Evolutionary conservation across 2,888 invertebrate species (phyloP), one percentile per base, ranked within the genome.

Genomic region (Uropetala carovei): DNA sequence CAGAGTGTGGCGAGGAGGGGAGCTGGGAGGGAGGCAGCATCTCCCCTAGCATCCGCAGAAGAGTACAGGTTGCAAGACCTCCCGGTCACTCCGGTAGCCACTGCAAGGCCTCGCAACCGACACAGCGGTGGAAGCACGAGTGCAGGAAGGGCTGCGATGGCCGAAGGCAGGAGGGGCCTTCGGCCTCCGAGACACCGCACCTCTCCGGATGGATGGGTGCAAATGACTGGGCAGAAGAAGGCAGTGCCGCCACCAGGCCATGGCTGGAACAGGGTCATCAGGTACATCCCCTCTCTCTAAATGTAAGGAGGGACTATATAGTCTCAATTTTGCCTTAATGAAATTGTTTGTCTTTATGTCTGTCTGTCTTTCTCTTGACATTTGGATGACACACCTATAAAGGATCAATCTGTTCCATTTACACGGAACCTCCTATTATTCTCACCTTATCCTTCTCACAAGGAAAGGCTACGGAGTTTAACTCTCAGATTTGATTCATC

Each of bases 1-100:
- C 64, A 91, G 92, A 84, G 59, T 43, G 83, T 84, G 92, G 81
- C 92, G 92, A 68, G 93, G 92, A 85, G 93, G 93, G 68, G 56
- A 75, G 18, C 89, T 64, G 92, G 85, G 64, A 22, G 81, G 68
- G 82, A 68, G 75, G 58, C 56, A 10, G 75, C 22, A 9, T 22
- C 27, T 43, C 43, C 58, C 56, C 89, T 9, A 43, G 57, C 75
- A 22, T 43, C 13, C 59, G 92, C 60, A 58, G 58, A 68, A 68
- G 83, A 84, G 59, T 84, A 84, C 59, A 81, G 81, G n/a, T 58
- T 92, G 81, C 59, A 81, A 92, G 92, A 68, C 58, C 81, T 81
- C 59, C 83, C 58, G 27, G 13, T 81, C 30, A n/a, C 83, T 18
- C 16, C 92, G 2, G n/a, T 56, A 22, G 18, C 57, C 9, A n/a